Evolutionary conservation across 2,113 vertebrate species (phyloP).

Genomic region (Microcebus ravelobensis): DNA sequence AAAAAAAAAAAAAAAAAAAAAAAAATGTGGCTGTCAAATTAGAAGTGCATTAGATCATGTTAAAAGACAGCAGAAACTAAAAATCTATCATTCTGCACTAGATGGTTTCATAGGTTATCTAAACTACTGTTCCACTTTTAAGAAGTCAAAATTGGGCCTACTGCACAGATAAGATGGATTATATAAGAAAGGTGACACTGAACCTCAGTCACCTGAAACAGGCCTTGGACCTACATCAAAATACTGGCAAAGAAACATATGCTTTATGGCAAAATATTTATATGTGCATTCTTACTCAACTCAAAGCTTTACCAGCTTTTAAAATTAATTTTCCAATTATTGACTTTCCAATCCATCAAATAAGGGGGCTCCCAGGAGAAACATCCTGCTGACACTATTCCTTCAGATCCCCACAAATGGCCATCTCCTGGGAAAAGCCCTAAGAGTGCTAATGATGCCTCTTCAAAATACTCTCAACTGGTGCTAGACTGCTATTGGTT

Average conservation of each 20-base stretch:
- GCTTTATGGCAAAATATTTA: slow-evolving; percentile 31
- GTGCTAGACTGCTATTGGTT: not conserved
- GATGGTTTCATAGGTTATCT: slow-evolving; percentile 12
- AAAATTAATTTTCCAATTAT: slow-evolving; percentile 40
- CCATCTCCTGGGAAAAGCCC: not conserved
- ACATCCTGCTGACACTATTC: not conserved
- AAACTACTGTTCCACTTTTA: slow-evolving; percentile 34
- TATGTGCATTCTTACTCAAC: not conserved
- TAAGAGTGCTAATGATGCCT: not conserved
- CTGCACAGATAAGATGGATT: not conserved
- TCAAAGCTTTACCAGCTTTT: not conserved
- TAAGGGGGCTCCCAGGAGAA: not conserved
- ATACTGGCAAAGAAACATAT: not conserved
- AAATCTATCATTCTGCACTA: slow-evolving; percentile 37
- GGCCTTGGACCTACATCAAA: not conserved
- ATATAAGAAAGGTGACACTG: not conserved
- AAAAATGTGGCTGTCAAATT: slow-evolving; percentile 55
- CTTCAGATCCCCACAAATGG: not conserved
- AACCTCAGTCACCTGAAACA: slow-evolving; percentile 24
- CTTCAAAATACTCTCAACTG: slow-evolving; percentile 20
- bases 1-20: too few relatives aligned
- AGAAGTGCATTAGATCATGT: slow-evolving; percentile 49
- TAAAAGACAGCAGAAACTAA: slow-evolving; percentile 35
- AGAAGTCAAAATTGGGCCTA: slow-evolving; percentile 53
- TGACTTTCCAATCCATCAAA: slow-evolving; percentile 1